Conservation (phyloP, 1,140 invertebrate species). For the Bombus sibiricus region DNA sequence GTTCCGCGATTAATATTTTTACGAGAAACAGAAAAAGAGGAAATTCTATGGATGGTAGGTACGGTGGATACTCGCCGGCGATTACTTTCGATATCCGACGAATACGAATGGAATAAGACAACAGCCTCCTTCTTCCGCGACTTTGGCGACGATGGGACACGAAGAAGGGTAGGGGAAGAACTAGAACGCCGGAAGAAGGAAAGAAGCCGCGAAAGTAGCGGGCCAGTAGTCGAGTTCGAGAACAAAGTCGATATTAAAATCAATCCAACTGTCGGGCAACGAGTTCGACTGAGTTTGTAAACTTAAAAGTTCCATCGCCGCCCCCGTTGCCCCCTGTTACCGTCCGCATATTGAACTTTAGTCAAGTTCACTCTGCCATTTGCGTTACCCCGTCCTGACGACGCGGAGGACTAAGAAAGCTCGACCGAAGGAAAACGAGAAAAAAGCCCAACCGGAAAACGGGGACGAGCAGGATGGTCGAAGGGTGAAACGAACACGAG, state of each 20-base stretch:
- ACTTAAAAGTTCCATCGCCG: slow-evolving; percentile 70
- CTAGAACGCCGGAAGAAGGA: background rate
- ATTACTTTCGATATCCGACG: background rate
- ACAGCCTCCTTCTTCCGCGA: background rate
- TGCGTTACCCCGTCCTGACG: slow-evolving; percentile 64
- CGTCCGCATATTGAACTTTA: slow-evolving; percentile 75
- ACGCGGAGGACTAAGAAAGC: slow-evolving; percentile 61
- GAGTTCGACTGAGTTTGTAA: slow-evolving; percentile 77
- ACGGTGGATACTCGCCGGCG: background rate
- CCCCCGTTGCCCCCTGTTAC: background rate
- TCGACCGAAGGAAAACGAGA: slow-evolving; percentile 28
- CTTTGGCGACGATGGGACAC: background rate
- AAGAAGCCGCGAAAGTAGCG: slow-evolving; percentile 61
- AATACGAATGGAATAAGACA: slow-evolving; percentile 3
- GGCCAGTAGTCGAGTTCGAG: slow-evolving; percentile 66
- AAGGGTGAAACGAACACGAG: background rate
- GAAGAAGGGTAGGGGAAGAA: too few species aligned
- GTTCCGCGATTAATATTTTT: slow-evolving; percentile 6
- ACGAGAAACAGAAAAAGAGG: background rate
- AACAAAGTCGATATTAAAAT: slow-evolving; percentile 81
- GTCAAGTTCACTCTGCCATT: slow-evolving; percentile 77
- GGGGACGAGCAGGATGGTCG: slow-evolving; percentile 2
- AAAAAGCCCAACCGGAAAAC: background rate
- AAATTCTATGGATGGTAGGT: background rate
- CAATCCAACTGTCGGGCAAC: slow-evolving; percentile 74